Percentiles rank a stretch among this genome's conserved stretches.
These are phyloP conservation scores for Todiramphus saurophagus DNA, from an alignment of 2,113 vertebrate species.

Conservation along the genomic window DNA sequence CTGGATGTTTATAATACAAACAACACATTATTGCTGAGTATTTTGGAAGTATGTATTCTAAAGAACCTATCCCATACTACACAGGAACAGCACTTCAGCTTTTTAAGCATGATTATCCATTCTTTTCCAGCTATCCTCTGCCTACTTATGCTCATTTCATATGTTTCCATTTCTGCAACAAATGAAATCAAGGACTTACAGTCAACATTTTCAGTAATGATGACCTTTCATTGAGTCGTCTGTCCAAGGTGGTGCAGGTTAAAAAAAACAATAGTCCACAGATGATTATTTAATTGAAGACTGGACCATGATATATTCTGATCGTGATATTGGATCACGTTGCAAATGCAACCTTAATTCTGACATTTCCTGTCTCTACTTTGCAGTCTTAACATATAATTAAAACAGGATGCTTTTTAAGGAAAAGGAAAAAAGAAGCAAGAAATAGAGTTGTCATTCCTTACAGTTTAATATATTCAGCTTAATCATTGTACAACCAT, in stretches of 20 bases:
- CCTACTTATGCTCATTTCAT: not conserved
- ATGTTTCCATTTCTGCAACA: not conserved
- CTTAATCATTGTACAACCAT: not conserved
- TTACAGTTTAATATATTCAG: not conserved
- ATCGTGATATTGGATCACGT: not conserved
- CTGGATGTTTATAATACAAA: not conserved
- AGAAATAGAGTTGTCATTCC: not conserved
- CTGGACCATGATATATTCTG: not conserved
- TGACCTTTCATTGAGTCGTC: not conserved
- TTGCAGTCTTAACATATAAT: not conserved
- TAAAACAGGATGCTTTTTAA: not conserved
- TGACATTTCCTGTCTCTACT: conserved; percentile 39
- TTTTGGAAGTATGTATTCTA: not conserved
- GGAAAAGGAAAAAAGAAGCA: not conserved
- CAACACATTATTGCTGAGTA: not conserved
- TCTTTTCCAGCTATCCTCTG: not conserved
- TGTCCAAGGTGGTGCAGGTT: not conserved
- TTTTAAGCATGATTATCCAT: not conserved
- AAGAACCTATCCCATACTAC: not conserved
- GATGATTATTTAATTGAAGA: not conserved
- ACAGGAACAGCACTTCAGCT: not conserved
- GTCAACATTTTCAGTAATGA: not conserved
- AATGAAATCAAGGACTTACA: not conserved
- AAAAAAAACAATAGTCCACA: not conserved
- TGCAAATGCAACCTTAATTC: conserved; percentile 52